Evolutionary conservation across 1,140 invertebrate genomes (phyloP).

Genomic region (Cyclargus thomasi): DNA sequence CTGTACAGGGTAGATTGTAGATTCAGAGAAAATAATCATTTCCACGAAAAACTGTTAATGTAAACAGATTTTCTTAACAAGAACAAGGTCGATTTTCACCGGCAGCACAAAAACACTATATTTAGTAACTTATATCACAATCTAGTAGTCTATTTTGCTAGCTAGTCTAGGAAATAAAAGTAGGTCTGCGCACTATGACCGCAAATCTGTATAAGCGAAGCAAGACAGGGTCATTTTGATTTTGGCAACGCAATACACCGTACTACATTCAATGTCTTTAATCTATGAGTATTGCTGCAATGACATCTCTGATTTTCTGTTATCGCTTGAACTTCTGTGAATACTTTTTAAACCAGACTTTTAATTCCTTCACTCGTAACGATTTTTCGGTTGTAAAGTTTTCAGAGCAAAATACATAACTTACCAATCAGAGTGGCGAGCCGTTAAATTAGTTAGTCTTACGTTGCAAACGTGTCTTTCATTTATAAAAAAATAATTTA

Average conservation of each 20-base stretch:
- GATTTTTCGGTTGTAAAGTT: background rate
- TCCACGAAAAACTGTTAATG: too few species aligned
- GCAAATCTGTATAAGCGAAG: background rate
- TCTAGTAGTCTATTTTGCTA: background rate
- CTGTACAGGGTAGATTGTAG: too few species aligned
- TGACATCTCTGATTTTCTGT: background rate
- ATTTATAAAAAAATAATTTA: background rate
- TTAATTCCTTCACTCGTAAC: background rate
- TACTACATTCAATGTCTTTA: conserved; percentile 24
- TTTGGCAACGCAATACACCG: conserved; percentile 29
- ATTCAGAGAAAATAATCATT: too few species aligned
- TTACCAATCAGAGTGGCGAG: background rate
- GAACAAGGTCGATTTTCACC: background rate
- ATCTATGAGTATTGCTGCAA: background rate
- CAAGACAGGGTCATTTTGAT: conserved; percentile 16
- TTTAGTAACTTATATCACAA: background rate
- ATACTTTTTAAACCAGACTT: background rate
- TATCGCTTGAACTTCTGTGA: background rate
- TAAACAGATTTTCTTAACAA: background rate
- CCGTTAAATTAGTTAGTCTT: background rate
- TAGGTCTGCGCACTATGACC: conserved; percentile 44
- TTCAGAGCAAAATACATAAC: background rate
- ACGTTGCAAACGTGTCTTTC: background rate
- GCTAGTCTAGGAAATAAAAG: conserved; percentile 28
- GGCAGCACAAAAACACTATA: background rate